These are phyloP conservation scores for Seira ritae DNA, from an alignment of 2,888 invertebrate species.

Conservation along the genomic window DNA sequence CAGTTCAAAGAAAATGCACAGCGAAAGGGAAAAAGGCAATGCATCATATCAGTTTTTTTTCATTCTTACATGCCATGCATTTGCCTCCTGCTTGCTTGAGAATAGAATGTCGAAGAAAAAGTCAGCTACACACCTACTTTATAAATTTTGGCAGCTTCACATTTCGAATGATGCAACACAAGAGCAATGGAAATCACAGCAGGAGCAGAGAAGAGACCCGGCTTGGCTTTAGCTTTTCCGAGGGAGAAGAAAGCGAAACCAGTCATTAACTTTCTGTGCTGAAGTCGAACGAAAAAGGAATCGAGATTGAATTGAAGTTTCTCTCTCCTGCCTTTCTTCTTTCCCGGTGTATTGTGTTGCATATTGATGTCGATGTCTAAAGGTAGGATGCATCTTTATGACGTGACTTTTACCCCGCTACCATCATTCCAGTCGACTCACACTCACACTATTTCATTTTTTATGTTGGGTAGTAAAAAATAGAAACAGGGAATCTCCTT, in stretches of 20 bases:
- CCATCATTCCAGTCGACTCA: neutral
- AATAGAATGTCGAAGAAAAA: too few relatives aligned
- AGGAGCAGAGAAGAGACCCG: neutral
- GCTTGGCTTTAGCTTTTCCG: neutral
- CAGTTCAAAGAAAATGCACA: too few relatives aligned
- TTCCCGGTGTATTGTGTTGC: neutral
- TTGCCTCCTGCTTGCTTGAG: slow-evolving; percentile 14
- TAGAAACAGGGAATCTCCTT: too few relatives aligned
- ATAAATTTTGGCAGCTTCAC: too few relatives aligned
- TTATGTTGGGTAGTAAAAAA: too few relatives aligned
- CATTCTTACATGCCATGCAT: too few relatives aligned
- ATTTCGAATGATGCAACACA: too few relatives aligned
- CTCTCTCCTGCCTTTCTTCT: too few relatives aligned
- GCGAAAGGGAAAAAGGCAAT: too few relatives aligned
- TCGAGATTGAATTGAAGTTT: neutral
- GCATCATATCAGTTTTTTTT: too few relatives aligned
- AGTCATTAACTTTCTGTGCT: slow-evolving; percentile 33
- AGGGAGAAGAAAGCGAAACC: neutral
- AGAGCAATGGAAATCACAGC: neutral
- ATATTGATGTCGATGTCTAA: neutral
- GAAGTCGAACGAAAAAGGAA: neutral
- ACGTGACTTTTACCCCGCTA: neutral
- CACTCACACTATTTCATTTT: neutral
- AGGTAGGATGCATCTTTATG: neutral
- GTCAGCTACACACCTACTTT: too few relatives aligned